Conservation (phyloP, 2,113 vertebrate species). For the Fukomys damarensis region DNA sequence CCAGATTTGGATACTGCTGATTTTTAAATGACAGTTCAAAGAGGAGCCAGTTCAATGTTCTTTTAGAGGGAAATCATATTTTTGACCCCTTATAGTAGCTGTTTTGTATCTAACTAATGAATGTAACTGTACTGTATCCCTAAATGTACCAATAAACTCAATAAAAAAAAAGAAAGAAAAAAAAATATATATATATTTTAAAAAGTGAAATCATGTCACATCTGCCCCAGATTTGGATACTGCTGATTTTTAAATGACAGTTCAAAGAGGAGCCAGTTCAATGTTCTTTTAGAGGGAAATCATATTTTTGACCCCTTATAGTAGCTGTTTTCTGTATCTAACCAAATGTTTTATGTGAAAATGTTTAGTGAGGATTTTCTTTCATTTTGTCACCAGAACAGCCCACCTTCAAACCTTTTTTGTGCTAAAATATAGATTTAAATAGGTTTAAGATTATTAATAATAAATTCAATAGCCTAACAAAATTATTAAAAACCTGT, state of each 20-base stretch:
- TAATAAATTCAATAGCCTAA: not conserved
- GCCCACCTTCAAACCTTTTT: not conserved
- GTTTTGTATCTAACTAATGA: not conserved
- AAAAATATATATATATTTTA: too few species aligned
- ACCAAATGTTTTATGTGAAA: not conserved
- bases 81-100: not conserved
- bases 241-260: not conserved
- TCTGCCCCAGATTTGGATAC: not conserved
- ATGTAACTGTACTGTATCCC: too few species aligned
- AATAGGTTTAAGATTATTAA: not conserved
- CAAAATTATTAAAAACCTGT: not conserved
- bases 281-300: not conserved
- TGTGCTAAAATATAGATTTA: not conserved
- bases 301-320: not conserved
- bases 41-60: not conserved
- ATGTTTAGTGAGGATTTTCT: not conserved
- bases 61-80: not conserved
- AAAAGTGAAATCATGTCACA: not conserved
- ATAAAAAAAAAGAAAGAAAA: too few species aligned
- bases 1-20: fast-evolving
- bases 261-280: not conserved
- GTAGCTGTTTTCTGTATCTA: not conserved
- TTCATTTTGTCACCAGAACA: not conserved
- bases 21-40: not conserved
- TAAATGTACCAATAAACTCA: too few species aligned